phyloP scores from a whole-genome alignment of 2,797 vertebrate species.

The Gobio occitaniae region DNA sequence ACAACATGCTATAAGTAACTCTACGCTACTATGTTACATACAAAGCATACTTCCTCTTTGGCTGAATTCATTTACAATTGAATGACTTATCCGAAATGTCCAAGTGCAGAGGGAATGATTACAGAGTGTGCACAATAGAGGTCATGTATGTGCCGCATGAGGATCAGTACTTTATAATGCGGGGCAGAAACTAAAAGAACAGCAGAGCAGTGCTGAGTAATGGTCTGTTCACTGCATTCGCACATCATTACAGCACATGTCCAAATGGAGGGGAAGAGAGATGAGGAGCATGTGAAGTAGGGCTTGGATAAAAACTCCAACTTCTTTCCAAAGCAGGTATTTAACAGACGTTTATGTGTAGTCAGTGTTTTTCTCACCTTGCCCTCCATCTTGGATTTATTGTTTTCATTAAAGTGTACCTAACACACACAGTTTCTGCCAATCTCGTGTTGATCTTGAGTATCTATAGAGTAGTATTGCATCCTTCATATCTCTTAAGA shows the following conservation, averaged over 20 bases:
- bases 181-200: conserved; percentile 25
- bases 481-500: too few relatives aligned
- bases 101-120: conserved; percentile 40
- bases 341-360: not conserved
- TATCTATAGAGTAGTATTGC: too few relatives aligned
- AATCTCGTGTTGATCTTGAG: too few relatives aligned
- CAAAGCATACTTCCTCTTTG: not conserved
- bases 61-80: not conserved
- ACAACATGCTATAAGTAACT: not conserved
- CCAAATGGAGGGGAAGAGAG: not conserved
- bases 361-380: not conserved
- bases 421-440: too few relatives aligned
- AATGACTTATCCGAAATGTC: not conserved
- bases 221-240: conserved; percentile 52
- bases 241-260: conserved; percentile 46
- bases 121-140: conserved; percentile 50
- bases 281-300: conserved; percentile 1
- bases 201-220: conserved; percentile 58
- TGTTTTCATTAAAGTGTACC: not conserved
- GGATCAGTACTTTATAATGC: conserved; percentile 43
- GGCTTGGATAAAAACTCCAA: not conserved
- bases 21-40: not conserved
- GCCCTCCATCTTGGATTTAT: not conserved
- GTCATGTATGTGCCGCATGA: conserved; percentile 48
- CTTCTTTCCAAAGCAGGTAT: not conserved